Conservation (phyloP, 2,797 vertebrate species). For the Hydrophis major region DNA sequence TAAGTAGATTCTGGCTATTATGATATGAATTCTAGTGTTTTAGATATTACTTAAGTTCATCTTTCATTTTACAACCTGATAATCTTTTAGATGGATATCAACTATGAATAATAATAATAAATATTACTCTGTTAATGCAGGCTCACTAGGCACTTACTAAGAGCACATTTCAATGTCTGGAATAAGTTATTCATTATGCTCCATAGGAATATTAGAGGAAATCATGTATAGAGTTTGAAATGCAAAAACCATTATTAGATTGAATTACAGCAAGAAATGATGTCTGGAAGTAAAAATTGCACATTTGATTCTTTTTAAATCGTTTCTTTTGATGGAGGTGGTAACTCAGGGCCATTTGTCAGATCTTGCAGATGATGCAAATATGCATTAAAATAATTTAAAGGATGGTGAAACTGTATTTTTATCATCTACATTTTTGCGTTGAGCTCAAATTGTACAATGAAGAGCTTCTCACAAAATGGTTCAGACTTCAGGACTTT, state of each 20-base stretch:
- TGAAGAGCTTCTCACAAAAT: neutral
- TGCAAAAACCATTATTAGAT: constrained; percentile 13
- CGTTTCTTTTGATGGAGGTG: neutral
- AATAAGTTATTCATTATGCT: neutral
- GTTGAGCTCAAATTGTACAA: neutral
- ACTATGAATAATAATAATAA: neutral
- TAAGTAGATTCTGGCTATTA: neutral
- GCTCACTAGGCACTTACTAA: neutral
- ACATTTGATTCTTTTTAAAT: neutral
- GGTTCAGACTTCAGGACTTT: neutral
- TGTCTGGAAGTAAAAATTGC: neutral
- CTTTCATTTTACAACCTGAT: neutral
- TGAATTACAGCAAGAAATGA: neutral
- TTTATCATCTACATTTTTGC: constrained; percentile 9
- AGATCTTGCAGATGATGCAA: constrained; percentile 25
- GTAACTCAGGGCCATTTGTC: neutral
- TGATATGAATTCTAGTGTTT: neutral
- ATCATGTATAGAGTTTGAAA: constrained; percentile 13
- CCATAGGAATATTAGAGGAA: neutral
- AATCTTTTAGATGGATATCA: neutral
- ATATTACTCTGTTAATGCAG: neutral
- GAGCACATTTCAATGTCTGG: neutral
- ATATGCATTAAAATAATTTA: constrained; percentile 44
- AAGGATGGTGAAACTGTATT: constrained; percentile 26
- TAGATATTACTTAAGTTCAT: neutral